These are phyloP conservation scores for Lindbergichthys nudifrons DNA, from an alignment of 2,797 vertebrate species.

Conservation along the genomic window DNA sequence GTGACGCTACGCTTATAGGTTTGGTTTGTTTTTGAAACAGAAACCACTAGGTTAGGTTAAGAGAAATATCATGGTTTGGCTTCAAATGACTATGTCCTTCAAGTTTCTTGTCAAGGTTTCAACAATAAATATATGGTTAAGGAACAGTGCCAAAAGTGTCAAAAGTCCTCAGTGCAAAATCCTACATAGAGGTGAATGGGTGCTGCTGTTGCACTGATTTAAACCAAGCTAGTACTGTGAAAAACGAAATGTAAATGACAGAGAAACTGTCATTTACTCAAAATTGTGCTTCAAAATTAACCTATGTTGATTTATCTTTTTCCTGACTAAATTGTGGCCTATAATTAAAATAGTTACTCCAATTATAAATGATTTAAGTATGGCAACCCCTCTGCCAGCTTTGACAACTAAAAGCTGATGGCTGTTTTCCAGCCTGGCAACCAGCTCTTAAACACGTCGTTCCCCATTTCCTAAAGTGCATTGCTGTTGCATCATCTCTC, in stretches of 20 bases:
- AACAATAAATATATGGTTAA: not conserved
- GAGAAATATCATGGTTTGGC: slow-evolving; percentile 11
- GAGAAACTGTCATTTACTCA: not conserved
- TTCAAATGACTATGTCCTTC: not conserved
- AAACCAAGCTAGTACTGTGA: not conserved
- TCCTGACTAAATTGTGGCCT: slow-evolving; percentile 1
- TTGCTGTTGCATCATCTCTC: slow-evolving; percentile 39
- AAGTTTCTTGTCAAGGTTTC: slow-evolving; percentile 9
- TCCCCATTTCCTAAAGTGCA: slow-evolving; percentile 11
- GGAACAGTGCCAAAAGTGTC: not conserved
- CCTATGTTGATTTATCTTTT: slow-evolving; percentile 2
- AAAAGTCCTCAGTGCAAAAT: not conserved
- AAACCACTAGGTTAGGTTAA: not conserved
- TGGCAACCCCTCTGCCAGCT: slow-evolving; percentile 21
- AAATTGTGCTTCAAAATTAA: not conserved
- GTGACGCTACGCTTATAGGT: not conserved
- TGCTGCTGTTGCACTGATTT: not conserved
- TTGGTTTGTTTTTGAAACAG: not conserved
- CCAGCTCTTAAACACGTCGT: slow-evolving; percentile 11
- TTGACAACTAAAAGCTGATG: slow-evolving; percentile 16
- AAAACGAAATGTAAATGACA: not conserved
- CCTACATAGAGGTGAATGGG: not conserved
- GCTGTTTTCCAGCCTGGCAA: slow-evolving; percentile 32
- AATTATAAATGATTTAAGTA: slow-evolving; percentile 29
- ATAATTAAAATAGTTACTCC: slow-evolving; percentile 18